These are phyloP conservation scores for Cryptus armator DNA, from an alignment of 2,888 invertebrate species.

Conservation along the genomic window DNA sequence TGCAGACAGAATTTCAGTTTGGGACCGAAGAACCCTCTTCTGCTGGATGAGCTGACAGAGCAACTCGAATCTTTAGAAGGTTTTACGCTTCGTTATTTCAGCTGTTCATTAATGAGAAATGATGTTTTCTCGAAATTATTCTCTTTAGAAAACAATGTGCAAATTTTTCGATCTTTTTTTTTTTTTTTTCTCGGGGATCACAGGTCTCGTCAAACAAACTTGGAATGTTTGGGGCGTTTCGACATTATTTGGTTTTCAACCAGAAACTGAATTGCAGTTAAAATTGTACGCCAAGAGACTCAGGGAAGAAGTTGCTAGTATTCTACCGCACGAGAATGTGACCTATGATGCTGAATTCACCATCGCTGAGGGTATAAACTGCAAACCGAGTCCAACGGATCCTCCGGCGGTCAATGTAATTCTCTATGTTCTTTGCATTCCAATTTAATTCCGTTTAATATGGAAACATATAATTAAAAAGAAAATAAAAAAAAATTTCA, in stretches of 20 bases:
- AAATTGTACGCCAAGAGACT: constrained; percentile 82
- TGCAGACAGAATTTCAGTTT: constrained; percentile 58
- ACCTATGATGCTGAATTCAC: constrained; percentile 76
- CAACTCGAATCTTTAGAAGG: constrained; percentile 64
- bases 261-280: constrained; percentile 76
- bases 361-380: constrained; percentile 69
- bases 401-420: constrained; percentile 76
- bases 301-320: constrained; percentile 79
- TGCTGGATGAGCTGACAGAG: constrained; percentile 29
- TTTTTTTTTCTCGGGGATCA: constrained; percentile 17
- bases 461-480: too few relatives aligned
- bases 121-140: neutral
- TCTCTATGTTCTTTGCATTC: too few relatives aligned
- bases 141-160: neutral
- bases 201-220: constrained; percentile 80
- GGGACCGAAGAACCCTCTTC: constrained; percentile 47
- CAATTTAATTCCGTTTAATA: too few relatives aligned
- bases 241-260: constrained; percentile 78
- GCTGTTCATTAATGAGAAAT: neutral
- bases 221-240: constrained; percentile 83
- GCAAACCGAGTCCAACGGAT: constrained; percentile 71
- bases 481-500: too few relatives aligned
- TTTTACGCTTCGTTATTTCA: constrained; percentile 7
- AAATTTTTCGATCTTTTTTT: constrained; percentile 10
- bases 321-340: constrained; percentile 77